Evolutionary conservation across 1,140 invertebrate species (phyloP), one percentile per base, ranked within the genome.

Genomic region (Gonioctena quinquepunctata): DNA sequence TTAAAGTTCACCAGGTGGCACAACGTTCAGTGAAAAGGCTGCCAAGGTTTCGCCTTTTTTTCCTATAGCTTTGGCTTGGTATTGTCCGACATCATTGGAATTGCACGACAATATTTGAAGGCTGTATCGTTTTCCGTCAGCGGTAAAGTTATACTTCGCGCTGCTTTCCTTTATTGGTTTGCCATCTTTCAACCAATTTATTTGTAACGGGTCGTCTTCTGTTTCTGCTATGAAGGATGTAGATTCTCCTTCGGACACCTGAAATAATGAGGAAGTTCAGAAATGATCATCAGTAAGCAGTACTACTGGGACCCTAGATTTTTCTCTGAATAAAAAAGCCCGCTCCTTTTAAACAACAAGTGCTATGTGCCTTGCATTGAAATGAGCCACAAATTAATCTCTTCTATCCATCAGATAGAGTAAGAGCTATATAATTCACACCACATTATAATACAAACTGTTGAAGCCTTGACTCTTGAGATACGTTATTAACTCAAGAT

Each of bases 131-230:
- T 91, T 94, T 71, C 89, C 91, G 76, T 94, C 91, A 82, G 91
- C 90, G 42, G 89, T 92, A 83, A 96, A 94, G 75, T 90, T 91
- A 82, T 94, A 95, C 81, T 92, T 89, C 33, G 89, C 86, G 52
- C 90, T 92, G 48, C 88, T 89, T 71, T 89, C 86, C 66, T 85
- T 85, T 75, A 92, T 92, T 54, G 91, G 89, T 81, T 96, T 94
- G 73, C 93, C 93, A 84, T 97, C 96, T 85, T 97, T 97, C 74
- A 94, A 84, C 96, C 96, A 98, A 70, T 86, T 86, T 22, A 90
- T 84, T 77, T 88, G 87, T 50, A 90, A 83, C 68, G 88, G 86
- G 78, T 84, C 83, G 11, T 84, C 83, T 76, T 94, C 92, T 83
- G 93, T 88, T 84, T 92, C 90, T 82, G 94, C 92, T 71, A 86